Evolutionary conservation across 2,797 vertebrate genomes (phyloP).

Genomic region (Helarctos malayanus): DNA sequence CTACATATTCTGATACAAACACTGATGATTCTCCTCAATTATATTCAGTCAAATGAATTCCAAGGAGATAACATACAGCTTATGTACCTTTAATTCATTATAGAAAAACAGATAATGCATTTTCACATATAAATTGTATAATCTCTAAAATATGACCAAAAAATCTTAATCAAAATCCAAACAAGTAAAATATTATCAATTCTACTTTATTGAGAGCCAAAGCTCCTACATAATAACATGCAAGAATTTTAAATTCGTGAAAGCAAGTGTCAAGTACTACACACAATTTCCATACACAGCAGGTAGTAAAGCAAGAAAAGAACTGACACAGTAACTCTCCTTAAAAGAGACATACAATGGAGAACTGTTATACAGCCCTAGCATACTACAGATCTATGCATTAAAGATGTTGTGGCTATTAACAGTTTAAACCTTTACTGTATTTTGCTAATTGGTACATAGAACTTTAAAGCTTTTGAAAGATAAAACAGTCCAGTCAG

Average conservation of each 20-base stretch:
- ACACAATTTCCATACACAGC: conserved; percentile 88
- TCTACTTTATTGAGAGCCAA: conserved; percentile 77
- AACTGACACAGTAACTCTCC: conserved; percentile 85
- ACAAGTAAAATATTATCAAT: conserved; percentile 79
- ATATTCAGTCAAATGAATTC: conserved; percentile 53
- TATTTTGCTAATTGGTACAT: conserved; percentile 89
- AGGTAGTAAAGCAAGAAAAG: conserved; percentile 88
- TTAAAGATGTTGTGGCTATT: conserved; percentile 87
- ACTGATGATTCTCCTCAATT: conserved; percentile 33
- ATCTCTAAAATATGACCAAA: conserved; percentile 44
- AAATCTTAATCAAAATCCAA: conserved; percentile 67
- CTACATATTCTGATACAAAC: conserved; percentile 28
- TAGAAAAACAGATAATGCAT: conserved; percentile 3
- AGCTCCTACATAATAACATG: conserved; percentile 81
- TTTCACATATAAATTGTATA: conserved; percentile 59
- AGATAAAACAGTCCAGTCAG: conserved; percentile 82
- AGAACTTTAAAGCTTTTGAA: conserved; percentile 86
- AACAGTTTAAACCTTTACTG: conserved; percentile 88
- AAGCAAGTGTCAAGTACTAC: conserved; percentile 87
- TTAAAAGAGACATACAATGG: conserved; percentile 87
- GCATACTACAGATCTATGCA: conserved; percentile 84
- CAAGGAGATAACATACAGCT: conserved; percentile 21
- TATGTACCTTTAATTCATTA: conserved; percentile 8
- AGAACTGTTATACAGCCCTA: conserved; percentile 85
- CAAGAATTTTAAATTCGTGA: conserved; percentile 85